A percentile compares a stretch with the other conserved stretches of the same genome.
Evolutionary conservation across 2,797 vertebrate genomes (phyloP).

Genomic region (Lagodon rhomboides): DNA sequence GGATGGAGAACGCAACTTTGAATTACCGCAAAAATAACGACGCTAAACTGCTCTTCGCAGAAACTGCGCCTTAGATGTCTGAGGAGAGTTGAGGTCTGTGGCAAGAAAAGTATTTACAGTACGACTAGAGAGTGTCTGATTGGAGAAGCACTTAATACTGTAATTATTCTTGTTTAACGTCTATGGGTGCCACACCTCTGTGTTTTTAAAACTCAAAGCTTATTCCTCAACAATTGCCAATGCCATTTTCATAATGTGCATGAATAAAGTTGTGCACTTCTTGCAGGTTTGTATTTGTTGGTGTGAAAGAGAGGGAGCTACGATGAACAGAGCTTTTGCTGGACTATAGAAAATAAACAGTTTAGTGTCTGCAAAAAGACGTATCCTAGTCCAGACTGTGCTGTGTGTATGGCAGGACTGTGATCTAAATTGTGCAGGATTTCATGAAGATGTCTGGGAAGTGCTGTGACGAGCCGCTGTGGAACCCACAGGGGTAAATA

Average conservation of each 20-base stretch:
- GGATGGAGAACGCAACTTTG: slow-evolving; percentile 75
- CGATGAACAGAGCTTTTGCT: slow-evolving; percentile 44
- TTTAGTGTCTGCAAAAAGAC: slow-evolving; percentile 39
- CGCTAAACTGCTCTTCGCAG: slow-evolving; percentile 61
- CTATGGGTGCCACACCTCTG: slow-evolving; percentile 53
- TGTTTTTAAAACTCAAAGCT: slow-evolving; percentile 52
- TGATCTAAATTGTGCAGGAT: slow-evolving; percentile 46
- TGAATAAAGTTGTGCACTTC: slow-evolving; percentile 45
- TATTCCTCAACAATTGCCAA: slow-evolving; percentile 34
- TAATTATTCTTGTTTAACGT: slow-evolving; percentile 72
- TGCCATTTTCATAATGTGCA: slow-evolving; percentile 55
- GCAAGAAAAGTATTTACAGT: slow-evolving; percentile 62
- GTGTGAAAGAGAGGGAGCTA: slow-evolving; percentile 38
- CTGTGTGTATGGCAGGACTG: slow-evolving; percentile 27
- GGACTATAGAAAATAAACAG: slow-evolving; percentile 53
- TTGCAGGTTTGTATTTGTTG: slow-evolving; percentile 29
- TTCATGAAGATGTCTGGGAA: slow-evolving; percentile 50
- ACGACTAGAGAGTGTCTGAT: slow-evolving; percentile 59
- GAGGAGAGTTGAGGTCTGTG: slow-evolving; percentile 58
- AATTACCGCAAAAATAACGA: slow-evolving; percentile 77
- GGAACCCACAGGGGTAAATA: slow-evolving; percentile 48
- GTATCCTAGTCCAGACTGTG: slow-evolving; percentile 26
- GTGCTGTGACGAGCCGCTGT: slow-evolving; percentile 16
- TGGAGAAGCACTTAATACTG: slow-evolving; percentile 69
- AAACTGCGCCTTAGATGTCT: slow-evolving; percentile 67